A percentile compares a stretch with the other conserved stretches of the same genome.
Evolutionary conservation across 1,140 invertebrate genomes (phyloP).

Genomic region (Bombus pascuorum): DNA sequence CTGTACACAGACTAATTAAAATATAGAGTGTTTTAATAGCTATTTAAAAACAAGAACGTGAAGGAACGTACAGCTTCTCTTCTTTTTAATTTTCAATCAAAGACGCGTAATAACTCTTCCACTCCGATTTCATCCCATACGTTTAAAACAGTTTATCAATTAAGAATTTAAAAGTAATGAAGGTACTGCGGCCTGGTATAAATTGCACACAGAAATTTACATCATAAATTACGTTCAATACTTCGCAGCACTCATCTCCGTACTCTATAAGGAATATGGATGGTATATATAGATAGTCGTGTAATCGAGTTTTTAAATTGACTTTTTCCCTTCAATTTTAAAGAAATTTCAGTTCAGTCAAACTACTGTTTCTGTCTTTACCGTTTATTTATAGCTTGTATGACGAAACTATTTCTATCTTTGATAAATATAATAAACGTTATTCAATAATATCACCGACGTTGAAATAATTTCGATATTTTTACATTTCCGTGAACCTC

Average conservation of each 20-base stretch:
- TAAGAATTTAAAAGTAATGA: background rate
- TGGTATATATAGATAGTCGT: background rate
- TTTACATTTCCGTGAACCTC: too few relatives aligned
- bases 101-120: background rate
- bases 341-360: background rate
- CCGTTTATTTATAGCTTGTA: too few relatives aligned
- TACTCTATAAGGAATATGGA: background rate
- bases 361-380: background rate
- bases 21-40: background rate
- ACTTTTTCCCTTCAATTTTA: background rate
- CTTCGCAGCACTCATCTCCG: background rate
- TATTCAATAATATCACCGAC: too few relatives aligned
- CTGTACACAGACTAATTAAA: background rate
- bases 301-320: background rate
- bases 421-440: too few relatives aligned
- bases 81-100: background rate
- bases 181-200: background rate
- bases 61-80: too few relatives aligned
- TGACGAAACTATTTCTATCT: too few relatives aligned
- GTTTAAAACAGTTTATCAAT: background rate
- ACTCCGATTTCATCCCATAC: background rate
- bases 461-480: too few relatives aligned
- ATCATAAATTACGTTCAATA: constrained; percentile 4
- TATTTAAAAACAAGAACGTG: too few relatives aligned
- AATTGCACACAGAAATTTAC: background rate